Conservation (phyloP, 2,797 vertebrate species). For the Atherinosoma microstoma region DNA sequence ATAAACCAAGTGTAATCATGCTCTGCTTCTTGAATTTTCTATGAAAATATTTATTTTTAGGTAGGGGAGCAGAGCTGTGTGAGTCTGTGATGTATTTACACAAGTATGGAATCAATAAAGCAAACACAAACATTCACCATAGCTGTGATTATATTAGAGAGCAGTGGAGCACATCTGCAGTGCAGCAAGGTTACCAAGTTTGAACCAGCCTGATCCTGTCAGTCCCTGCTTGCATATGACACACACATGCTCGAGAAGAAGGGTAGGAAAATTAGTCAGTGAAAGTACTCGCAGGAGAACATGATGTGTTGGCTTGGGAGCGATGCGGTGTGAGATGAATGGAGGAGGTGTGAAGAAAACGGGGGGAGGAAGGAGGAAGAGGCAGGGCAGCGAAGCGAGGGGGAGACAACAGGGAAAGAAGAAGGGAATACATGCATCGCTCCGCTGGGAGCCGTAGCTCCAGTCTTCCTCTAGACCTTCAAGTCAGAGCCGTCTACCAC, state of each 20-base stretch:
- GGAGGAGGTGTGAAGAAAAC: constrained; percentile 21
- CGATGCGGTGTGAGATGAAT: constrained; percentile 51
- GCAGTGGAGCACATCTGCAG: constrained; percentile 53
- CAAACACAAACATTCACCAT: constrained; percentile 43
- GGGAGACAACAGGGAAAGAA: constrained; percentile 46
- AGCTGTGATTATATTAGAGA: constrained; percentile 57
- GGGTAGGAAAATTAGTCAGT: constrained; percentile 49
- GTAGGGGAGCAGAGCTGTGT: constrained; percentile 3
- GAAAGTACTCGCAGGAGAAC: constrained; percentile 51
- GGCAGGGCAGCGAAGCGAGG: background rate
- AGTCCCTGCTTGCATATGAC: constrained; percentile 17
- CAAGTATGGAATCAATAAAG: constrained; percentile 50
- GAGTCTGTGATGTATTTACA: constrained; percentile 41
- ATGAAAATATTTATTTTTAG: constrained; percentile 9
- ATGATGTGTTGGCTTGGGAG: constrained; percentile 35
- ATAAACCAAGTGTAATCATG: background rate
- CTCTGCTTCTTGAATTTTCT: constrained; percentile 6
- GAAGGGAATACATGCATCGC: constrained; percentile 54
- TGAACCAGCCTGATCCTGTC: constrained; percentile 43
- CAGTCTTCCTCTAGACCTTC: constrained; percentile 60
- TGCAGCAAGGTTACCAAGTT: constrained; percentile 65
- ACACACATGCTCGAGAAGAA: constrained; percentile 10
- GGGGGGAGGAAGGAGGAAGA: background rate
- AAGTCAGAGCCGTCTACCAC: constrained; percentile 59
- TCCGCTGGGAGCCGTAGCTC: constrained; percentile 62